Base-by-base conservation (phyloP, 1,140 invertebrate species). In the Neoseiulus cucumeris region DNA sequence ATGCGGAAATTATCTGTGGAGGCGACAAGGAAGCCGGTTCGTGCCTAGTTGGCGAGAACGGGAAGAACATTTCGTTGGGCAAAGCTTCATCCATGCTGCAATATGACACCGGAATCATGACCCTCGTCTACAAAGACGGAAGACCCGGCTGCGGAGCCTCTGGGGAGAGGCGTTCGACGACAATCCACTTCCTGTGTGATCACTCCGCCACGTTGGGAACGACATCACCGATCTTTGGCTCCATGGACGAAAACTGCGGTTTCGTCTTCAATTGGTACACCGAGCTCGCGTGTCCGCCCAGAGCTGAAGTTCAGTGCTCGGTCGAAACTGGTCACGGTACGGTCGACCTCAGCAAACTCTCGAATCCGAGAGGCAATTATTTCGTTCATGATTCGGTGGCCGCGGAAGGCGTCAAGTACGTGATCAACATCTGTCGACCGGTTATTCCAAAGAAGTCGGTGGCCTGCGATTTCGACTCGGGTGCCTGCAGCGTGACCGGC, bases 161-260 rank as follows among this genome's bases (percentile, higher is more conserved):
- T 20, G 33, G 72, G 42, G 72, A 70, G 65, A 66, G 71, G 1
- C 67, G 73, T 1, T 71, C 70, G 42, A 72, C 73, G 0, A 72
- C 72, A 47, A 74, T 76, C 30, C 72, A 67, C 44, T 76, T 76
- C 70, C 70, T 74, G 5, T 76, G 75, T 66, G 67, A 71, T 12
- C 64, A 70, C 39, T 67, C 64, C n/a, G 59, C 30, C 29, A 65
- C 67, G 33, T 67, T 59, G 4, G 51, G 51, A 59, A 29, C 22
- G 17, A 20, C 51, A 6, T 25, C 51, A 5, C 51, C 51, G 51
- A 12, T 29, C 2, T 59, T 59, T 59, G 25, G 33, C 25, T 59
- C 51, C 14, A 25, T 59, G 17, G 51, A 59, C 9, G 51, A 25
- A 14, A 59, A 59, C 22, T 59, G 51, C 22, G 51, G 51, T 5